Evolutionary conservation across 2,113 vertebrate genomes (phyloP), one percentile per base, ranked within the genome.

Genomic region (Neogale vison): DNA sequence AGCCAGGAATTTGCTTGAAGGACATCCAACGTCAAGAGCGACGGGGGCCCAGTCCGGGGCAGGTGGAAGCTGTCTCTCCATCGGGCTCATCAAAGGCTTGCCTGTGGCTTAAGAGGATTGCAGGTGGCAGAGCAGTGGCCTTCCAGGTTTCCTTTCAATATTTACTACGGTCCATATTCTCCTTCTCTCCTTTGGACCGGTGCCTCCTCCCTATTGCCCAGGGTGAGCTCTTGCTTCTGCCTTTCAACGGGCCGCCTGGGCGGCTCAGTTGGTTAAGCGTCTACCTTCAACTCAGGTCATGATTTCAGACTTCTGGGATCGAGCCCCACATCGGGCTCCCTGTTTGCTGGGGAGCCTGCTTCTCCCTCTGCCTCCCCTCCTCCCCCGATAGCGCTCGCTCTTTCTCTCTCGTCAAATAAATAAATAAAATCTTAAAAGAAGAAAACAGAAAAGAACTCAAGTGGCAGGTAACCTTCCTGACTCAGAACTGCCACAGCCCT

Each of bases 1-100:
- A 91, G 95, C 77, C 88, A 95, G 92, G 69, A 95, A 92, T 94
- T 86, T 90, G 45, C 82, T 71, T 88, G 93, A 85, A 97, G 90
- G 45, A 63, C 7, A 21, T 15, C 39, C 59, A 92, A 36, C 2
- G 0, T 47, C 9, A 26, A 92, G 24, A 52, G 50, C n/a, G 57
- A 76, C 34, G 39, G 71, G 59, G 79, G 39, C 59, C 47, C 55
- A 36, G 45, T 12, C 50, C 67, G 29, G 63, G 88, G 39, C 67
- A 96, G 71, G 92, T 87, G 61, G 39, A 34, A 50, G 29, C 45
- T 86, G 36, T 36, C 52, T 50, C 61, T 23, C 10, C n/a, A 10
- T 4, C 9, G 8, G 21, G 47, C 59, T 92, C 39, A 55, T 45
- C 55, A 79, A 82, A 94, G 36, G 23, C 39, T 82, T 77, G 67